Percentiles rank a stretch among this genome's conserved stretches.
Evolutionary conservation across 2,888 invertebrate species (phyloP).

Genomic region (Luperina testacea): DNA sequence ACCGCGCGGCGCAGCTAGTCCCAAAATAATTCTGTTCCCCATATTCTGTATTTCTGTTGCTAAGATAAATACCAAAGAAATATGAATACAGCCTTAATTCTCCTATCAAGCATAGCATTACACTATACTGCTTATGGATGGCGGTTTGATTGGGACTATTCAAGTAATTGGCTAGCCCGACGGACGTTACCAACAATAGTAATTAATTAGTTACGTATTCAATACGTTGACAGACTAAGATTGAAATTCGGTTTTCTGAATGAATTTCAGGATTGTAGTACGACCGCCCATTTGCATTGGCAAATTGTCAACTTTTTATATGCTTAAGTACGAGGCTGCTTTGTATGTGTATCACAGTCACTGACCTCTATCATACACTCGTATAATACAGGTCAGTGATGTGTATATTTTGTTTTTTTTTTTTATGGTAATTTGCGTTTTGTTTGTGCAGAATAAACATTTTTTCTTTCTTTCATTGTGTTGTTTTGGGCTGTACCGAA

Average conservation of each 20-base stretch:
- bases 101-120: neutral
- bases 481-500: neutral
- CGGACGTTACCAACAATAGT: constrained; percentile 8
- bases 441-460: too few species aligned
- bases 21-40: too few species aligned
- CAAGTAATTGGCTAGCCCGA: constrained; percentile 31
- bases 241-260: neutral
- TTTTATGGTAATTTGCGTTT: too few species aligned
- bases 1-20: too few species aligned
- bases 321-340: too few species aligned
- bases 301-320: too few species aligned
- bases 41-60: neutral
- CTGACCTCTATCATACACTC: too few species aligned
- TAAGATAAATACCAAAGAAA: neutral
- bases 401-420: too few species aligned
- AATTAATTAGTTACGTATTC: constrained; percentile 26
- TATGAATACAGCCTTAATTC: neutral
- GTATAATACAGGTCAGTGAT: too few species aligned
- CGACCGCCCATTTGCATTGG: neutral
- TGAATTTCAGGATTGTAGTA: neutral
- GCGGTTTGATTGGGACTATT: constrained; percentile 36
- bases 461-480: too few species aligned
- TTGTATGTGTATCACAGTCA: too few species aligned
- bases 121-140: neutral
- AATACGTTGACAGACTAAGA: constrained; percentile 11